Evolutionary conservation across 2,888 invertebrate species (phyloP), one percentile per base, ranked within the genome.

Genomic region (Conops quadrifasciatus): DNA sequence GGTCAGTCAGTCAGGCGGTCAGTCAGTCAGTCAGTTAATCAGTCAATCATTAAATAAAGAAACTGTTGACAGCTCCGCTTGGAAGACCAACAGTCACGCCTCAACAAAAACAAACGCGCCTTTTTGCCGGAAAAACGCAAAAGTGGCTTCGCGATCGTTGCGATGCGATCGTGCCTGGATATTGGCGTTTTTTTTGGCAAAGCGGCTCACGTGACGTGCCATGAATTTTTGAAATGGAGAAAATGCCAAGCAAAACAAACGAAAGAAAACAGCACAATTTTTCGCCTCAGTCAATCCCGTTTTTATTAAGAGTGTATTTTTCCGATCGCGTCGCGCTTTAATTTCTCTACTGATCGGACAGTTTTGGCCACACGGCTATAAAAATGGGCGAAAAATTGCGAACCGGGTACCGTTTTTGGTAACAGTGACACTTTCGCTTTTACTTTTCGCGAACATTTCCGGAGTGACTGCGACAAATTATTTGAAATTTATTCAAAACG

Each of bases 41-140:
- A n/a, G n/a, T n/a, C n/a, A n/a, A n/a, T n/a, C n/a, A 9, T 9
- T 11, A 21, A 13, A 45, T 45, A 62, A 43, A 62, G 62, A 36
- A 53, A 65, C 51, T 19, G 65, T 65, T 65, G n/a, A n/a, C n/a
- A n/a, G n/a, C 53, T 53, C 49, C 26, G 28, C 13, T 53, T n/a
- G 11, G 53, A 66, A 56, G 56, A 15, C 9, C 4, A 30, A 19
- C 56, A 56, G 36, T 13, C 21, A 56, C 43, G 19, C 43, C 56
- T n/a, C 26, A 28, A 9, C 64, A 9, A 19, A 36, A 43, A 59
- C n/a, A 59, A 21, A 62, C 30, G 36, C n/a, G 43, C 19, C 9
- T 62, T 47, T 45, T 67, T 67, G 67, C 45, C 67, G 67, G 67
- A 67, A 67, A 59, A 59, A 47, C 47, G 47, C 24, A 30, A 19